Evolutionary conservation across 2,888 invertebrate genomes (phyloP).

Genomic region (Branchellion lobata): DNA sequence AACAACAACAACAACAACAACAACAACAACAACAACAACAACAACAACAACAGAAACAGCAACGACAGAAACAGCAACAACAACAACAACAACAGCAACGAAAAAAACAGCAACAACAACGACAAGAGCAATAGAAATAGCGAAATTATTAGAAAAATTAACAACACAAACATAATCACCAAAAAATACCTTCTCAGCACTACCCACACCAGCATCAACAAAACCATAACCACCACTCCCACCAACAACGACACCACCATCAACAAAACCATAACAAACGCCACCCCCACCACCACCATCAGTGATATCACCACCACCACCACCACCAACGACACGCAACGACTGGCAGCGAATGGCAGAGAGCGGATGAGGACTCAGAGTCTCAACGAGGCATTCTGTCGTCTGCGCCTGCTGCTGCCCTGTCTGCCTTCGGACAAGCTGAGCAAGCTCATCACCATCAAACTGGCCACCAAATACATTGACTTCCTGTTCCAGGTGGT

Average conservation of each 20-base stretch:
- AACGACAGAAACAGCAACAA: conserved; percentile 12
- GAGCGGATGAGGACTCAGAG: conserved; percentile 67
- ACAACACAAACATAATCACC: conserved; percentile 10
- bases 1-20: conserved; percentile 1
- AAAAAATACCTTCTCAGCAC: not conserved
- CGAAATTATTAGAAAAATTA: conserved; percentile 1
- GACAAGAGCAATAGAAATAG: not conserved
- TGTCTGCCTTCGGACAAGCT: conserved; percentile 96
- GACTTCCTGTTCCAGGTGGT: conserved; percentile 73
- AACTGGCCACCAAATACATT: conserved; percentile 88
- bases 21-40: not conserved
- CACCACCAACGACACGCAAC: conserved; percentile 63
- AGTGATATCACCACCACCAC: conserved; percentile 72
- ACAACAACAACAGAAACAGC: conserved; percentile 13
- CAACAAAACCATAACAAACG: not conserved
- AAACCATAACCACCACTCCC: conserved; percentile 2
- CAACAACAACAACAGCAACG: not conserved
- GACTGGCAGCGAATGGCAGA: conserved; percentile 65
- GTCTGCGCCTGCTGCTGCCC: conserved; percentile 90
- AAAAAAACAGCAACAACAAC: conserved; percentile 6
- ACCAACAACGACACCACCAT: conserved; percentile 14
- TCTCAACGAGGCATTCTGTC: conserved; percentile 77
- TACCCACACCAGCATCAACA: not conserved
- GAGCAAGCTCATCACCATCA: conserved; percentile 95
- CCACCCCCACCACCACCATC: conserved; percentile 18